Evolutionary conservation across 2,888 invertebrate genomes (phyloP), one percentile per base, ranked within the genome.

Genomic region (Drosophila diplacantha): DNA sequence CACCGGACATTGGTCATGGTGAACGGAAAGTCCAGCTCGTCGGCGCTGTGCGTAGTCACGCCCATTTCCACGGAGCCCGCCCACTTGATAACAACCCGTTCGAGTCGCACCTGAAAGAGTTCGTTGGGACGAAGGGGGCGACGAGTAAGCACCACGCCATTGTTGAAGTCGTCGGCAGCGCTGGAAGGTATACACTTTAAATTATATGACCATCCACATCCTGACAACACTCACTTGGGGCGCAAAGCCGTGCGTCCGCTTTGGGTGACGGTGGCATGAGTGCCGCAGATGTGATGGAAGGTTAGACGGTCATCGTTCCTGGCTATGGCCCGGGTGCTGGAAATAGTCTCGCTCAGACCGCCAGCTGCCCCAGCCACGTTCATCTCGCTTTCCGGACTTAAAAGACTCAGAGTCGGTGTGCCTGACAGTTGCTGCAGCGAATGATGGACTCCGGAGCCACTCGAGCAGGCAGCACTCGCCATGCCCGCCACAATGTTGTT

Each of bases 1-100:
- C 85, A 93, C 93, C 93, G 91, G 65, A 96, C 94, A 87, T 96
- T 96, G 56, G 96, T 97, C 96, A 97, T 96, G 47, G 96, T 97
- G 82, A 95, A 96, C 26, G 97, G 97, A 89, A 95, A 95, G 76
- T 96, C 93, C 69, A 96, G 89, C 85, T 95, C 95, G 53, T 93
- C 93, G 2, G 97, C 96, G 72, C 94, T 93, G 88, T 96, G 96
- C 61, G 95, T 96, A 53, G 97, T 98, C 62, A 96, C 95, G 72
- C 96, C 96, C 88, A 96, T 94, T 90, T 97, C 97, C 73, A 98
- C 95, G 39, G 96, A 96, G 35, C 97, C 97, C 32, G 96, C 96
- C 97, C 97, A 97, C 88, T 97, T 95, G 24, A 95, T 94, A 24
- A 97, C 95, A 81, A 97, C 94, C 83, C 95, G 92, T 85, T 97